Conservation (phyloP, 92 coral and sea anemone genomes). For the Blastomussa wellsi region DNA sequence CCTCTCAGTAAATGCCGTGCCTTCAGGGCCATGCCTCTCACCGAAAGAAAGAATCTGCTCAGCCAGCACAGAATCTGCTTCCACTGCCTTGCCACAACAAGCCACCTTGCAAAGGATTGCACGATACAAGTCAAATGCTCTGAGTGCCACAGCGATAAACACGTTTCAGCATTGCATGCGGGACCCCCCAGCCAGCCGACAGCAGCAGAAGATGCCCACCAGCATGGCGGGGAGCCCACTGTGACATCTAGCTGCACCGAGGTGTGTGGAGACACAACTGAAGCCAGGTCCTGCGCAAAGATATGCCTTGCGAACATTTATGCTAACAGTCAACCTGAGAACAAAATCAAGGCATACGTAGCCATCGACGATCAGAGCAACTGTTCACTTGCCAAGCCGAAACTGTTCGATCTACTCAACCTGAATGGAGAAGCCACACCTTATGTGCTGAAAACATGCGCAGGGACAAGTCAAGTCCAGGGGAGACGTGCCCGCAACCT, state of each 20-base stretch:
- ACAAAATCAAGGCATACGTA: constrained; percentile 31
- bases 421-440: constrained; percentile 6
- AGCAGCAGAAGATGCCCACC: background rate
- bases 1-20: constrained; percentile 50
- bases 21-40: constrained; percentile 37
- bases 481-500: constrained; percentile 45
- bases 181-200: constrained; percentile 2
- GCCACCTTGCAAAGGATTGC: constrained; percentile 49
- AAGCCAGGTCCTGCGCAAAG: constrained; percentile 47
- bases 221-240: constrained; percentile 56
- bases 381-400: constrained; percentile 38
- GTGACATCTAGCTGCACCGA: constrained; percentile 42
- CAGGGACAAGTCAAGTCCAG: constrained; percentile 3
- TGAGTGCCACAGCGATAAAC: constrained; percentile 54
- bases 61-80: constrained; percentile 37
- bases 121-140: background rate
- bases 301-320: constrained; percentile 52
- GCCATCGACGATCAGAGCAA: constrained; percentile 57
- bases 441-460: constrained; percentile 15
- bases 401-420: constrained; percentile 23
- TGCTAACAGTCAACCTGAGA: background rate
- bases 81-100: constrained; percentile 42
- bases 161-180: constrained; percentile 34
- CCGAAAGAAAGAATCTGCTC: constrained; percentile 36
- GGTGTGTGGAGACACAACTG: constrained; percentile 16